A percentile compares a stretch with the other conserved stretches of the same genome.
Conservation (phyloP, 2,113 vertebrate species). For the Puma concolor region DNA sequence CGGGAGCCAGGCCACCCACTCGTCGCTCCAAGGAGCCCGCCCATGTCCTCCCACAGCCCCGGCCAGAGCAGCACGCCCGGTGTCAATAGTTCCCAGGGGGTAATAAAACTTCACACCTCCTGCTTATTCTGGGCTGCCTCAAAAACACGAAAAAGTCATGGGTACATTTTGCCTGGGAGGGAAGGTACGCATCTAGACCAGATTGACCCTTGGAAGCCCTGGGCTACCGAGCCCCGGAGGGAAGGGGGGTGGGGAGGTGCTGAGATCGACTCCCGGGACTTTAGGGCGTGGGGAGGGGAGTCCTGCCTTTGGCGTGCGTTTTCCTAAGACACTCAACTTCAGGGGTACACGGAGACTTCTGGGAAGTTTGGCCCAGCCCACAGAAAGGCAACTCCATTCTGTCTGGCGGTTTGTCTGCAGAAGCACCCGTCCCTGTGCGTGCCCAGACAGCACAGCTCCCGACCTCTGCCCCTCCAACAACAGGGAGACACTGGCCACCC, state of each 20-base stretch:
- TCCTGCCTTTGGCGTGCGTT: background rate
- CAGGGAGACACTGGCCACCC: background rate
- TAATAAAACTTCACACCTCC: conserved; percentile 37
- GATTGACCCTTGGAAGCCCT: conserved; percentile 19
- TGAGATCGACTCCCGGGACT: background rate
- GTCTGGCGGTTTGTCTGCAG: background rate
- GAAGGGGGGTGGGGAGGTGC: too few relatives aligned
- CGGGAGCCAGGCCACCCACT: background rate
- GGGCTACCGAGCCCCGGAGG: background rate
- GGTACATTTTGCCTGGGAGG: conserved; percentile 62
- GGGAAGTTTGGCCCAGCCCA: background rate
- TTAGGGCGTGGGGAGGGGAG: background rate
- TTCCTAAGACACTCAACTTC: background rate
- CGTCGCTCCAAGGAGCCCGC: background rate
- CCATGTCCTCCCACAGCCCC: background rate
- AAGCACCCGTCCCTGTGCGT: background rate
- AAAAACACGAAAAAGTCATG: conserved; percentile 31
- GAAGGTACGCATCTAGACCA: conserved; percentile 65
- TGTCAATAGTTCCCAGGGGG: background rate
- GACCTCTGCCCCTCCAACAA: background rate
- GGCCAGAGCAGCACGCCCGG: conserved; percentile 21
- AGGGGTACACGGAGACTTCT: background rate
- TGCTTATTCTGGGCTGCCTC: conserved; percentile 64
- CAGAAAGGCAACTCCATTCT: background rate
- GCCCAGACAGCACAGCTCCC: background rate